Conservation (phyloP, 2,888 invertebrate genomes). For the Cheilosia impressa region DNA sequence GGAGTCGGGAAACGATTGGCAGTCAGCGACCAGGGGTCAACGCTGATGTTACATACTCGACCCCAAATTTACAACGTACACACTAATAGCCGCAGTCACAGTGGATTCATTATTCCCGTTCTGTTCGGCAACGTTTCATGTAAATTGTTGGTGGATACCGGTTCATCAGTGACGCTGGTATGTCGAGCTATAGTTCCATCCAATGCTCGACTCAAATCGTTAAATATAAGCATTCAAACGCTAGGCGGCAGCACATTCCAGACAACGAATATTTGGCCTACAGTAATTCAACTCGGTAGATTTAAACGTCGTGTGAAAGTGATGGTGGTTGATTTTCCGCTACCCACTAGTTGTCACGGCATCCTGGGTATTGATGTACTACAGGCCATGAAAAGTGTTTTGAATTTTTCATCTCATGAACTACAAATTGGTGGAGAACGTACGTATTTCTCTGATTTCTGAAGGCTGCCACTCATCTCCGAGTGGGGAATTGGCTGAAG, state of each 20-base stretch:
- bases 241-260: slow-evolving; percentile 20
- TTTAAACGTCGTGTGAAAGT: slow-evolving; percentile 34
- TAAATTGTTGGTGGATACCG: slow-evolving; percentile 16
- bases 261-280: slow-evolving; percentile 13
- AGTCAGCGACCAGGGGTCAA: slow-evolving; percentile 38
- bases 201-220: slow-evolving; percentile 6
- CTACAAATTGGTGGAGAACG: slow-evolving; percentile 10
- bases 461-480: not conserved
- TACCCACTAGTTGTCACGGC: slow-evolving; percentile 37
- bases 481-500: not conserved
- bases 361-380: slow-evolving; percentile 41
- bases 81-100: not conserved
- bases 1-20: slow-evolving; percentile 40
- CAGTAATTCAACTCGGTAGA: slow-evolving; percentile 21
- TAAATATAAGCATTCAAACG: slow-evolving; percentile 15
- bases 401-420: slow-evolving; percentile 31
- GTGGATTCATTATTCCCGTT: slow-evolving; percentile 14
- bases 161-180: slow-evolving; percentile 5
- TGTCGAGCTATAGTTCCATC: slow-evolving; percentile 38
- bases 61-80: slow-evolving; percentile 41
- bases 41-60: slow-evolving; percentile 29
- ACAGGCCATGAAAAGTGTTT: slow-evolving; percentile 15
- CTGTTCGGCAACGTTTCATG: not conserved
- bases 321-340: slow-evolving; percentile 20
- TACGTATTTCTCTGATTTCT: not conserved